Base-by-base conservation (phyloP, 2,113 vertebrate genomes). In the Oryzias woworae region DNA sequence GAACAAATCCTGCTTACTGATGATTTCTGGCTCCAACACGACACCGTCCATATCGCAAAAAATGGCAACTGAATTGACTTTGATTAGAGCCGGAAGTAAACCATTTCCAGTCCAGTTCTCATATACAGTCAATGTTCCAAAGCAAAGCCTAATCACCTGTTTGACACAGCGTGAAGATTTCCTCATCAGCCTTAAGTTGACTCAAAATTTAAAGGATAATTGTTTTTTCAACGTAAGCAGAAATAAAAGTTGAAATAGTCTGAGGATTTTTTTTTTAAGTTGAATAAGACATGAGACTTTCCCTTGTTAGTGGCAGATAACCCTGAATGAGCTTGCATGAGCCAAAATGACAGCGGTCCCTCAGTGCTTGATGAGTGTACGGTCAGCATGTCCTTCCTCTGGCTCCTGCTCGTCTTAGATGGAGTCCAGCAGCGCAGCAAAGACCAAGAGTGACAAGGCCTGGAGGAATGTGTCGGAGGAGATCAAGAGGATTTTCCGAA, bases 381-480 rank as follows among this genome's bases (percentile, higher is more conserved):
- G 75, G 55, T 70, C 70, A 69, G 24, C 36, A 66, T 62, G 69
- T 73, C 77, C 28, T 80, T 65, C 77, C 62, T 43, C 72, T 63
- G 57, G 28, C 52, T 44, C 20, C 51, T 31, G 46, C 70, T 71
- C 62, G 66, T 79, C 67, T 73, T 80, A 98, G 96, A 93, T 93
- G 91, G 96, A 96, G 85, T 90, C 95, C 43, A 89, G 94, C 86
- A 91, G 80, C 73, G 89, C 80, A 68, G 88, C 92, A 69, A 95
- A 90, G 75, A 83, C 92, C 61, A 73, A 93, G 83, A 94, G 90
- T 51, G 95, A 95, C 88, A 95, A 90, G 86, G 94, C 95, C 66
- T 99, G 97, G 97, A 93, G 93, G 88, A 94, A 94, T 26, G 88
- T 96, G 90, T 93, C 95, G 41, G 95, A 97, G 83, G 97, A 98